Evolutionary conservation across 1,140 invertebrate species (phyloP).

Genomic region (Orchesella cincta): DNA sequence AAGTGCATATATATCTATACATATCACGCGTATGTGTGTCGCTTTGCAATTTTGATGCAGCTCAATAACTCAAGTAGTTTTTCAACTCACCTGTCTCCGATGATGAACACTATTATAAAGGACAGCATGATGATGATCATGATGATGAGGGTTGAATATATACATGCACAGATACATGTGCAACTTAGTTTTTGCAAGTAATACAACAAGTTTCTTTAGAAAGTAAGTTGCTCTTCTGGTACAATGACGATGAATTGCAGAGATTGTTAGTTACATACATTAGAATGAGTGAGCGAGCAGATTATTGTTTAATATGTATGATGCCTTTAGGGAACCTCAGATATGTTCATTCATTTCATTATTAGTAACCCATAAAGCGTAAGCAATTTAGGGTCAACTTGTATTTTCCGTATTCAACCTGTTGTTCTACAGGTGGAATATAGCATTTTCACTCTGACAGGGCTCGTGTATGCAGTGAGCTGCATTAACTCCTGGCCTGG

Average conservation of each 20-base stretch:
- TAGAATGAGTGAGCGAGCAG: not conserved
- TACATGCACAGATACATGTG: too few relatives aligned
- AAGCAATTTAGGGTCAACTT: conserved; percentile 4
- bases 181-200: conserved; percentile 7
- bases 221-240: conserved; percentile 24
- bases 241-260: conserved; percentile 1
- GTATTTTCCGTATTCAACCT: not conserved
- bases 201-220: conserved; percentile 25
- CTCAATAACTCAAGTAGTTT: not conserved
- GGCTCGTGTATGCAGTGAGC: too few relatives aligned
- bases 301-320: conserved; percentile 27
- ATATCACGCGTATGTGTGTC: conserved; percentile 16
- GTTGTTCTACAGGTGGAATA: too few relatives aligned
- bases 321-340: conserved; percentile 11
- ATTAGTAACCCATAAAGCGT: not conserved
- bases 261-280: not conserved
- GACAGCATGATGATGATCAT: not conserved
- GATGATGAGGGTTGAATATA: too few relatives aligned
- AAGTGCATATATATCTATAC: too few relatives aligned
- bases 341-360: conserved; percentile 17
- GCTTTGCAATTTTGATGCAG: not conserved
- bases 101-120: not conserved
- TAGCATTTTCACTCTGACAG: too few relatives aligned
- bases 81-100: not conserved
- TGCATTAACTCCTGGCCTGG: too few relatives aligned